Evolutionary conservation across 1,140 invertebrate species (phyloP), one percentile per base, ranked within the genome.

Genomic region (Hyles euphorbiae): DNA sequence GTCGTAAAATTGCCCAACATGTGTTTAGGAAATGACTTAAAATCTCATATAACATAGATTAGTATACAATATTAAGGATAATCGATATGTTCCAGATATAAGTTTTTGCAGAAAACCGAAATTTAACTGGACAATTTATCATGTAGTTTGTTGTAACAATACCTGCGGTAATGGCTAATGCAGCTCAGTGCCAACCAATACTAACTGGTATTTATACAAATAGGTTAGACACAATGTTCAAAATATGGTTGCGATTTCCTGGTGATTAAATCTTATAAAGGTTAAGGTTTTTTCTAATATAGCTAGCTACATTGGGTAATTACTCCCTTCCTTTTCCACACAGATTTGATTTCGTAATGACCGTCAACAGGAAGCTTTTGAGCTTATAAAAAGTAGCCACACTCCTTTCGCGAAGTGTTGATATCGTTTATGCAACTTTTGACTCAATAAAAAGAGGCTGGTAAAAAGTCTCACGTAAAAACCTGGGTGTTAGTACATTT

Each of bases 401-500:
- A 11, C 47, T 12, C 47, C n/a, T 48, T 48, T 12, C 47, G 47
- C 11, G n/a, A 48, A 48, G 6, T 22, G 8, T 11, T 48, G 6
- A 22, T 22, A 22, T 22, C 22, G 22, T 22, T 40, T 40, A 40
- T 3, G 8, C 8, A 40, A 40, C 36, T 5, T 40, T 8, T 40
- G 0, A 40, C 8, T 40, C 0, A 5, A 5, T 8, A 8, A 40
- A 12, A 12, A 48, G 10, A 48, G 22, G 47, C 11, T 6, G 8
- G 22, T 5, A 48, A 48, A 48, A 48, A 7, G 40, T 44, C 40
- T 44, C 53, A 53, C 7, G 5, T 8, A 6, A 53, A 33, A 32
- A 34, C 4, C 32, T 53, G 40, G 43, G 56, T 58, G 48, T 51
- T 48, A 63, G 43, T 46, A 51, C 22, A 60, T 65, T 65, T 58